Evolutionary conservation across 2,797 vertebrate species (phyloP), one percentile per base, ranked within the genome.

Genomic region (Poeciliopsis gracilis): DNA sequence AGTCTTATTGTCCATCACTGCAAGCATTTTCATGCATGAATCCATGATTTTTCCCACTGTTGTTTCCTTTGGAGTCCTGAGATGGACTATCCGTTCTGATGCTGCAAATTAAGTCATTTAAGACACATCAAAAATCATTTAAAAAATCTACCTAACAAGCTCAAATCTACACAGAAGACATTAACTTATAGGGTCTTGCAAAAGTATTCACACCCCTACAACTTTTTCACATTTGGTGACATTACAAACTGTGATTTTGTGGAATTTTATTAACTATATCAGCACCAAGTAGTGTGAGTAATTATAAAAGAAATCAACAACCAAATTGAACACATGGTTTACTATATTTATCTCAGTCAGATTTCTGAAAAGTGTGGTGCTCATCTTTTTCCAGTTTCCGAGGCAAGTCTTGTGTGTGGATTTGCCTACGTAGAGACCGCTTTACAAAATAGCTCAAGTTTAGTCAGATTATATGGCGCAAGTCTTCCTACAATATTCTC

Each of bases 21-120:
- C 92, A 82, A 94, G 80, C 93, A 95, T 95, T 87, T 90, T 94
- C 73, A 93, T 87, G 51, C 91, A 94, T 0, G 93, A 92, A 16
- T 95, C 93, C 66, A 89, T 80, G 2, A 86, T 91, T 89, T 92
- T 93, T 81, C 73, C 86, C 71, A 95, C 90, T 8, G 91, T 90
- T 25, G 78, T 93, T 72, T 94, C 88, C 78, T 89, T 96, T 11
- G 95, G 94, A 20, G 94, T 92, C 79, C 93, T 88, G 61, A 95
- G 90, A 87, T 93, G 91, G 75, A 94, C 91, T 15, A 95, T 95
- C 76, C 88, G 88, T 76, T 96, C 90, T n/a, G 92, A 90, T 1
- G 88, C 95, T 95, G 85, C 76, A 93, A 82, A 1, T 81, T 20
- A 77, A 46, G 67, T 63, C 61, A 63, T n/a, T 45, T 70, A 57